phyloP scores from a whole-genome alignment of 23 tunicate genomes.

The Corella eumyota region DNA sequence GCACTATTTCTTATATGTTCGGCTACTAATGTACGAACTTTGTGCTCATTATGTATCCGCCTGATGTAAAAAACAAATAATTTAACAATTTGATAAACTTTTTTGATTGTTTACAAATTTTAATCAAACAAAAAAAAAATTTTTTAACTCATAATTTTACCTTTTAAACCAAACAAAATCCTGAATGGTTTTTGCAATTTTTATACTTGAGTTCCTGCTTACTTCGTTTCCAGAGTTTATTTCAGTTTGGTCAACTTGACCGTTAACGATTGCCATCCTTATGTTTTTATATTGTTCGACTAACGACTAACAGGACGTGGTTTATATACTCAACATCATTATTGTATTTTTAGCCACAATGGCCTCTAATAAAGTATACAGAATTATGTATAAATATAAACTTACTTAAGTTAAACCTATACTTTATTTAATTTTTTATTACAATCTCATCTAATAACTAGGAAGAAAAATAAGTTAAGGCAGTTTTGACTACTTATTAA shows the following conservation, averaged over 20 bases:
- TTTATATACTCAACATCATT: too few relatives aligned
- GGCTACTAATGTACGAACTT: slow-evolving; percentile 42
- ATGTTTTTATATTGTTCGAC: too few relatives aligned
- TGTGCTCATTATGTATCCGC: slow-evolving; percentile 45
- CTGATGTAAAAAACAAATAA: slow-evolving; percentile 7
- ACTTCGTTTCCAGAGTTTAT: slow-evolving; percentile 3
- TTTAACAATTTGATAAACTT: neutral
- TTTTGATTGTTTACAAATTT: neutral
- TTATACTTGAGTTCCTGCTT: slow-evolving; percentile 16
- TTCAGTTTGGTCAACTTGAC: neutral
- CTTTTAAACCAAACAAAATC: slow-evolving; percentile 33
- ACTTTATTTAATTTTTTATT: too few relatives aligned
- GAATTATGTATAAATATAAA: too few relatives aligned
- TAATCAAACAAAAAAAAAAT: neutral
- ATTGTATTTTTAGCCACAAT: too few relatives aligned
- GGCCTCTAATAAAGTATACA: too few relatives aligned
- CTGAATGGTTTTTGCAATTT: slow-evolving; percentile 26
- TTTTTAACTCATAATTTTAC: neutral
- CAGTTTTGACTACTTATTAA: too few relatives aligned
- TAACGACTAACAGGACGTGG: too few relatives aligned
- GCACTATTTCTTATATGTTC: slow-evolving; percentile 5
- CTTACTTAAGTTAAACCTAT: too few relatives aligned
- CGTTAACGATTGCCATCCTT: too few relatives aligned
- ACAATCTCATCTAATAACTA: too few relatives aligned
- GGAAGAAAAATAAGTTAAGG: too few relatives aligned